Percentiles rank a stretch among this genome's conserved stretches.
Conservation (phyloP, 1,140 invertebrate genomes). For the Xylocopa sonorina region DNA sequence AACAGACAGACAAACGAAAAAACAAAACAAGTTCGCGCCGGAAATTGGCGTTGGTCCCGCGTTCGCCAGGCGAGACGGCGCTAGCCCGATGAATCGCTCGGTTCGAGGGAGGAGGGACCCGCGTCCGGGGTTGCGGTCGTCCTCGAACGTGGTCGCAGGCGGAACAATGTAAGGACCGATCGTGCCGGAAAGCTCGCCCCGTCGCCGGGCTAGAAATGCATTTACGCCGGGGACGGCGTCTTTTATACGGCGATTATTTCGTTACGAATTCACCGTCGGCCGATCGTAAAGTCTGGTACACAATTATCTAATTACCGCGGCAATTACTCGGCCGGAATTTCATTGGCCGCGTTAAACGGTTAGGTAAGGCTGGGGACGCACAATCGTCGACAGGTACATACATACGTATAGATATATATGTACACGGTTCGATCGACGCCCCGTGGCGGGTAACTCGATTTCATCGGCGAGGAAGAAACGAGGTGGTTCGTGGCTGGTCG, state of each 20-base stretch:
- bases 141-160: background rate
- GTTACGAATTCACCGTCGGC: slow-evolving; percentile 47
- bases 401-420: too few relatives aligned
- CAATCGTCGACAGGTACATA: slow-evolving; percentile 38
- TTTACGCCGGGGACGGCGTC: slow-evolving; percentile 13
- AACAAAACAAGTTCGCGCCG: too few relatives aligned
- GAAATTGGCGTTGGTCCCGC: slow-evolving; percentile 19
- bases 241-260: slow-evolving; percentile 50
- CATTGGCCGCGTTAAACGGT: slow-evolving; percentile 43
- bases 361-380: slow-evolving; percentile 39
- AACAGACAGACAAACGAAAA: too few relatives aligned
- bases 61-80: background rate
- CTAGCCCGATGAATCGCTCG: slow-evolving; percentile 25
- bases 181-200: background rate
- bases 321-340: slow-evolving; percentile 49
- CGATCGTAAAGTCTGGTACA: slow-evolving; percentile 42
- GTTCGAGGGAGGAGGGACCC: background rate
- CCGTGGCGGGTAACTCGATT: slow-evolving; percentile 39
- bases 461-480: background rate
- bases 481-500: background rate
- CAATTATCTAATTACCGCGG: slow-evolving; percentile 51
- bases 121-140: background rate
- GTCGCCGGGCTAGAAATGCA: slow-evolving; percentile 13
- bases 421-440: slow-evolving; percentile 46
- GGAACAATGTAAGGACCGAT: slow-evolving; percentile 39